Base-by-base conservation (phyloP, 2,888 invertebrate genomes). In the Vandiemenella viatica region DNA sequence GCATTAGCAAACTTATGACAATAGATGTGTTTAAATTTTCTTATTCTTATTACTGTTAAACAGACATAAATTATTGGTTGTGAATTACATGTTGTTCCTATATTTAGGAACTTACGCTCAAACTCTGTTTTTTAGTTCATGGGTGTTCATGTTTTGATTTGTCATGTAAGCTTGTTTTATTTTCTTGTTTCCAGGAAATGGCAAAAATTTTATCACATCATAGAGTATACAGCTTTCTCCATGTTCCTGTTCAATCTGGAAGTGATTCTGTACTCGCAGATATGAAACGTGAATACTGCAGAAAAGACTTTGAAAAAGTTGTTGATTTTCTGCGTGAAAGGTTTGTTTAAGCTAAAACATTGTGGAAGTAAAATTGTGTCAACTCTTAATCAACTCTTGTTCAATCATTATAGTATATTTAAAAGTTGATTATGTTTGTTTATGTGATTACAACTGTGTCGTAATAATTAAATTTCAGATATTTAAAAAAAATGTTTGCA, bases 201-300 rank as follows among this genome's bases (percentile, higher is more conserved):
- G 82, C 90, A 1, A 77, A 80, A 61, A 86, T 96, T 56, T 73
- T 97, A 65, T 72, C 73, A 46, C 90, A 95, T 65, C 89, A 91
- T 0, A 70, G 85, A 50, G 95, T 97, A 0, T 97, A 97, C 63
- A 79, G 89, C 51, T 98, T 98, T 63, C 76, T 98, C 0, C 98
- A 98, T 66, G 86, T 98, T 16, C 97, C 98, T 0, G 95, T 98
- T 0, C 97, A 98, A 68, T 88, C 92, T 0, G 97, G 92, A n/a
- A 93, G 93, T 59, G 93, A 98, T 67, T 77, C 80, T 49, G 95
- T 98, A 4, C 68, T 98, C 5, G 75, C 78, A 0, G 96, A 96
- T 56, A 98, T 98, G 97, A 92, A 89, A 67, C 70, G 98, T 26
- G 96, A 98, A 65, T 98, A 98, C 68, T 79, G 80, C 7, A 65